Conservation (phyloP, 2,113 vertebrate species). For the Beaufortia kweichowensis region DNA sequence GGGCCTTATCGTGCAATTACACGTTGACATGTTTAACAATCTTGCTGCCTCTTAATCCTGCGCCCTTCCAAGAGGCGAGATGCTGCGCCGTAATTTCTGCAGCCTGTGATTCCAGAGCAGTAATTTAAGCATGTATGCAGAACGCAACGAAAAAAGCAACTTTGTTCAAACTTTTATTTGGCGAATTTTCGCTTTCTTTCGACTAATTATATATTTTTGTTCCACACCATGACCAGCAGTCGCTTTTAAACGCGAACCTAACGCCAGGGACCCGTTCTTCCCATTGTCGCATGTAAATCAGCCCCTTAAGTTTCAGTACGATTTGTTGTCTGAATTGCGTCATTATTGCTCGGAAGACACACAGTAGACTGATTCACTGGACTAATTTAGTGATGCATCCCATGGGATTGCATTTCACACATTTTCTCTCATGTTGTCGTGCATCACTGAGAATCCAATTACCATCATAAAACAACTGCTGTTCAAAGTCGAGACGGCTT, state of each 20-base stretch:
- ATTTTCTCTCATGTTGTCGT: conserved; percentile 25
- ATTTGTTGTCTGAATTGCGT: conserved; percentile 27
- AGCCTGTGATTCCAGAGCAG: conserved; percentile 65
- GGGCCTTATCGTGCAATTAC: conserved; percentile 99
- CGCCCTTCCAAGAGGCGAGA: conserved; percentile 89
- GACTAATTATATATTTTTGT: conserved; percentile 8
- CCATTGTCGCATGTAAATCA: conserved; percentile 15
- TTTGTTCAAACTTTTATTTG: conserved; percentile 51
- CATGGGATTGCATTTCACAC: conserved; percentile 34
- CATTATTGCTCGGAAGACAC: conserved; percentile 25
- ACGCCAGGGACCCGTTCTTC: neutral
- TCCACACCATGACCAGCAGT: neutral
- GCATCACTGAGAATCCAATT: conserved; percentile 32
- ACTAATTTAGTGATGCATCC: conserved; percentile 36
- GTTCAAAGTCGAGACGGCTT: conserved; percentile 23
- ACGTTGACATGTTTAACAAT: conserved; percentile 99
- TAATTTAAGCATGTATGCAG: conserved; percentile 63
- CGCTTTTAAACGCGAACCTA: neutral
- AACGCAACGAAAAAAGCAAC: conserved; percentile 63
- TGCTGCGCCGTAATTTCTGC: conserved; percentile 84
- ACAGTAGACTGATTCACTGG: conserved; percentile 15
- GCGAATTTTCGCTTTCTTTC: conserved; percentile 27
- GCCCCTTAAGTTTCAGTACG: conserved; percentile 4
- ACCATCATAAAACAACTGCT: conserved; percentile 19
- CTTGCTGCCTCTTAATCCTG: conserved; percentile 99